phyloP scores from a whole-genome alignment of 2,797 vertebrate species.

The Acomys russatus region DNA sequence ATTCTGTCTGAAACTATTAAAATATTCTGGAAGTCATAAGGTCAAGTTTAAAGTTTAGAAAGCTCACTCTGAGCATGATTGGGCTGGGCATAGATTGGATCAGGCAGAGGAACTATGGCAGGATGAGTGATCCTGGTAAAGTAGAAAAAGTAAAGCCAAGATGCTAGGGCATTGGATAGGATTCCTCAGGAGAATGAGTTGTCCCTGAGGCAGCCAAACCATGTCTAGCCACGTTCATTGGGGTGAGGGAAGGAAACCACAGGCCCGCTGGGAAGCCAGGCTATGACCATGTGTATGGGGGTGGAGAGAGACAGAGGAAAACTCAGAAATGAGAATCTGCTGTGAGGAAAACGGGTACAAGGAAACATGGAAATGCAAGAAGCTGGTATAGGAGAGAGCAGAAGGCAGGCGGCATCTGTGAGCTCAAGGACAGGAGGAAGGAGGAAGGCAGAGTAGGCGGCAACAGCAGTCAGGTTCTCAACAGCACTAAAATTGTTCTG shows the following conservation, averaged over 20 bases:
- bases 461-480: slow-evolving; percentile 82
- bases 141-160: background rate
- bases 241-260: background rate
- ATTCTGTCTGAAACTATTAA: slow-evolving; percentile 10
- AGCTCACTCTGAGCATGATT: background rate
- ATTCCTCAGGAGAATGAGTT: background rate
- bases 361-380: slow-evolving; percentile 74
- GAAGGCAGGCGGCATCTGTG: slow-evolving; percentile 85
- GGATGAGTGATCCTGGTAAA: background rate
- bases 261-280: background rate
- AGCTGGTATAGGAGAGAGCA: slow-evolving; percentile 79
- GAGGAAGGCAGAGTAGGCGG: slow-evolving; percentile 82
- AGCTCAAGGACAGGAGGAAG: slow-evolving; percentile 84
- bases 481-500: slow-evolving; percentile 85
- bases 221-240: fast-evolving
- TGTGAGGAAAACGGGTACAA: slow-evolving; percentile 64
- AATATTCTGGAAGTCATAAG: background rate
- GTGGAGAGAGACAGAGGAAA: background rate
- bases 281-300: fast-evolving
- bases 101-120: background rate
- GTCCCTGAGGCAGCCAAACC: background rate
- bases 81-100: background rate
- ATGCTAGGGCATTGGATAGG: background rate
- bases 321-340: slow-evolving; percentile 59
- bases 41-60: background rate